Percentiles rank a stretch among this genome's conserved stretches.
phyloP scores from a whole-genome alignment of 2,888 invertebrate species.

The Antheraea assamensis region DNA sequence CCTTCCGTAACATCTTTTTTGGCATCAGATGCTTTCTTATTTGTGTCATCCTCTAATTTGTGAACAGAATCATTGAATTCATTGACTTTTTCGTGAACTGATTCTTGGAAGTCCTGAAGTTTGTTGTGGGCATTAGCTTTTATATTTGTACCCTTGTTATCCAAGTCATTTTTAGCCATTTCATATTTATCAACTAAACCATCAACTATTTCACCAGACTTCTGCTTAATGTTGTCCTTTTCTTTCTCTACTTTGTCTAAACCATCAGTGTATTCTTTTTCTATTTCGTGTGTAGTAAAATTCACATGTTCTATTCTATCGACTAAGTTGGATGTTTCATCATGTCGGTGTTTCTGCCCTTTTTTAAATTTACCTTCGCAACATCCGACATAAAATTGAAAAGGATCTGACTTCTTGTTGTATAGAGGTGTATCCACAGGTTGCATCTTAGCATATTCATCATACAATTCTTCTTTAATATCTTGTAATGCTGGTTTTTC shows the following conservation, averaged over 20 bases:
- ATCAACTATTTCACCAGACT: slow-evolving; percentile 50
- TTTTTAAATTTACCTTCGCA: slow-evolving; percentile 63
- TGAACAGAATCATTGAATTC: slow-evolving; percentile 50
- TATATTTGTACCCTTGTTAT: slow-evolving; percentile 49
- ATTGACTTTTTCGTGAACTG: slow-evolving; percentile 47
- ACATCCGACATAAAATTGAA: slow-evolving; percentile 65
- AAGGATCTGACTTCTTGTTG: slow-evolving; percentile 60
- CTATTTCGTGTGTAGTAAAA: slow-evolving; percentile 66
- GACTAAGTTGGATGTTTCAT: slow-evolving; percentile 69
- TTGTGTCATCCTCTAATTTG: slow-evolving; percentile 48
- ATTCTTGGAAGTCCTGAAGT: slow-evolving; percentile 43
- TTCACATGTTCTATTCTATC: slow-evolving; percentile 74
- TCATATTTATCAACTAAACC: slow-evolving; percentile 52
- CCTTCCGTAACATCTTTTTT: slow-evolving; percentile 48
- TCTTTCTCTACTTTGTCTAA: slow-evolving; percentile 61
- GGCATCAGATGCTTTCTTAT: slow-evolving; percentile 45
- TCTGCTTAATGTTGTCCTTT: slow-evolving; percentile 63
- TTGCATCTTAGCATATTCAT: slow-evolving; percentile 73
- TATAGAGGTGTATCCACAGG: slow-evolving; percentile 69
- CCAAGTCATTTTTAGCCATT: slow-evolving; percentile 48
- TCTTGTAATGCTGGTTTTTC: slow-evolving; percentile 45
- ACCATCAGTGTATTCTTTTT: slow-evolving; percentile 57
- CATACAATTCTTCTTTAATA: slow-evolving; percentile 62
- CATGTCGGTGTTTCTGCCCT: slow-evolving; percentile 68
- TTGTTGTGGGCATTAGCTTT: slow-evolving; percentile 51